Base-by-base conservation (phyloP, 1,140 invertebrate genomes). In the Trissolcus basalis region DNA sequence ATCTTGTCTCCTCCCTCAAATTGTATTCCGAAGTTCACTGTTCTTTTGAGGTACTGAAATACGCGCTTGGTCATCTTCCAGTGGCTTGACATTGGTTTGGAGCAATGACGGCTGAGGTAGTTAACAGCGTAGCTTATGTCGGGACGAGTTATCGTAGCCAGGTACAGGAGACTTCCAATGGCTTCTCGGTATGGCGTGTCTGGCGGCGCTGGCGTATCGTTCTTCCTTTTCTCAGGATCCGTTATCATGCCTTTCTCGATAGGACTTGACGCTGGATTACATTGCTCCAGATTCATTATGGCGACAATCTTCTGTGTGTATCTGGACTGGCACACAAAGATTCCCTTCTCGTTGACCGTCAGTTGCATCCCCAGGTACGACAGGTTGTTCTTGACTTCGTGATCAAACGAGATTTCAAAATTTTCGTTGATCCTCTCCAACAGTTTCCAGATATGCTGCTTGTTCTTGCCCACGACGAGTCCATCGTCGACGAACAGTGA, bases 221-320 rank as follows among this genome's bases (percentile, higher is more conserved):
- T 53, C 43, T 16, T 69, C 4, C 3, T 5, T 6, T 47, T 61
- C 53, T 49, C 19, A 2, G 14, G 11, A 10, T 47, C 54, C 16
- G 47, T 68, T 55, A 51, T 15, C 55, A 75, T 65, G 14, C 44
- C 60, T 16, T 32, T 19, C 36, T 69, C 69, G n/a, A 64, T 67
- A 7, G 77, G 77, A 19, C 54, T 75, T 3, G 64, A 39, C 12
- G 64, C 59, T 0, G 54, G 7, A 39, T 77, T 77, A 0, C 14
- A 35, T 3, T 58, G 10, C n/a, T 77, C 60, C 27, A 74, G 64
- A 9, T 64, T 43, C 19, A 80, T 78, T 12, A 56, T 33, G 41
- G 63, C 19, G 7, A 80, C 14, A 44, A 80, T 77, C 47, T 67
- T 71, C 41, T 36, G 12, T 4, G 61, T 48, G 35, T 48, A 65